Evolutionary conservation across 2,113 vertebrate genomes (phyloP).

Genomic region (Eurypyga helias): DNA sequence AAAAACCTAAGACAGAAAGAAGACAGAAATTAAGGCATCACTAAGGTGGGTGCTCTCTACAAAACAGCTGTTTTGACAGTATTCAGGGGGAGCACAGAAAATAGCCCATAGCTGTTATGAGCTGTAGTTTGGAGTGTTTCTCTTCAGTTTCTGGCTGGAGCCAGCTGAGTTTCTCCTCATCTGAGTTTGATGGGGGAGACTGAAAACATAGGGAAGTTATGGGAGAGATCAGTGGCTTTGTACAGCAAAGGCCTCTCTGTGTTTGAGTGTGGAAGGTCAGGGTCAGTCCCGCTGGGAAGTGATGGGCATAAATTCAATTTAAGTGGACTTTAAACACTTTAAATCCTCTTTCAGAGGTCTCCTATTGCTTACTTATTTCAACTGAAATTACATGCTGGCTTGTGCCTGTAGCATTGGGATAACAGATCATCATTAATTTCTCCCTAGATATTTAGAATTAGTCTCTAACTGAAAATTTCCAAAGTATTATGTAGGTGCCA

Average conservation of each 20-base stretch:
- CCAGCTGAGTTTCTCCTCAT: neutral
- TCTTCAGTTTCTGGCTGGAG: neutral
- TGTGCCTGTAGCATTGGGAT: neutral
- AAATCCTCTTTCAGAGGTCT: neutral
- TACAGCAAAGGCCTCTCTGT: neutral
- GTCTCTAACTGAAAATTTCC: neutral
- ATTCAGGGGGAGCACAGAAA: neutral
- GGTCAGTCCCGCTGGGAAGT: neutral
- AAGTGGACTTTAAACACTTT: neutral
- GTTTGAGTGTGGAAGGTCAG: neutral
- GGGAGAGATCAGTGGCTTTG: neutral
- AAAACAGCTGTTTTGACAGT: neutral
- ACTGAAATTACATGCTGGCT: neutral
- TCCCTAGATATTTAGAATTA: neutral
- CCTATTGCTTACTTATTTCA: neutral
- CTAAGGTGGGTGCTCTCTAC: neutral
- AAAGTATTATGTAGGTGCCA: fast-evolving
- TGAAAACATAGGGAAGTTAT: neutral
- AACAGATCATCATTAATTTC: neutral
- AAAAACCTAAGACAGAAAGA: neutral
- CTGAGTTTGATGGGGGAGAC: neutral
- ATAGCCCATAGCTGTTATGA: neutral
- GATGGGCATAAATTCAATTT: neutral
- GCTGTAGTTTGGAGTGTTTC: neutral
- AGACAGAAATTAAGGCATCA: neutral